Evolutionary conservation across 2,797 vertebrate genomes (phyloP).

Genomic region (Sebastes taczanowskii): DNA sequence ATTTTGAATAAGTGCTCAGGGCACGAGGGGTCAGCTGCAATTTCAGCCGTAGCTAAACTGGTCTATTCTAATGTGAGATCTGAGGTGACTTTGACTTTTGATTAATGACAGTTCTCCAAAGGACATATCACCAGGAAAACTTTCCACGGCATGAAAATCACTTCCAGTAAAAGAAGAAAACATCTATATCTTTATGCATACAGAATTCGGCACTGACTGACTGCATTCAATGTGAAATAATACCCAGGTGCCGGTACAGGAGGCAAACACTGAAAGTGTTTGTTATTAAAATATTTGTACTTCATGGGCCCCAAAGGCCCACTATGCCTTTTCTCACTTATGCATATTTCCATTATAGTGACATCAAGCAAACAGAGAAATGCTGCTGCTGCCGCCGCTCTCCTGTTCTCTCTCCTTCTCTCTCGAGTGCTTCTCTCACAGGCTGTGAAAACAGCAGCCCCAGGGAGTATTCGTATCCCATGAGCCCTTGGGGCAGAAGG

Average conservation of each 20-base stretch:
- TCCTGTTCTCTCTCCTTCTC: slow-evolving; percentile 58
- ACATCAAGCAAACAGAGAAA: slow-evolving; percentile 80
- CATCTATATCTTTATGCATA: slow-evolving; percentile 71
- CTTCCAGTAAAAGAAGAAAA: slow-evolving; percentile 72
- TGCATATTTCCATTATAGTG: slow-evolving; percentile 80
- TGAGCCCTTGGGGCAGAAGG: slow-evolving; percentile 78
- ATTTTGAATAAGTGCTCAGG: slow-evolving; percentile 84
- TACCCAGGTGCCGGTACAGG: slow-evolving; percentile 73
- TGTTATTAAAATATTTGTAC: slow-evolving; percentile 84
- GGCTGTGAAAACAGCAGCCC: slow-evolving; percentile 74
- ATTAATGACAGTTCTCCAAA: slow-evolving; percentile 84
- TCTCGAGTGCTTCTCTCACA: slow-evolving; percentile 72
- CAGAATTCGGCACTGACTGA: slow-evolving; percentile 47
- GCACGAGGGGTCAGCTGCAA: slow-evolving; percentile 78
- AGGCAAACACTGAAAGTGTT: slow-evolving; percentile 79
- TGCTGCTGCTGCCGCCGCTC: slow-evolving; percentile 60
- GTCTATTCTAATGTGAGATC: slow-evolving; percentile 82
- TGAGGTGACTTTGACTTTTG: slow-evolving; percentile 85
- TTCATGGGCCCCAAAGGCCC: slow-evolving; percentile 78
- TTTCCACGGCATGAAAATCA: slow-evolving; percentile 73
- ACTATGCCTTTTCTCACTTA: slow-evolving; percentile 74
- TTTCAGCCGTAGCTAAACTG: slow-evolving; percentile 80
- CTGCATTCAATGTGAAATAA: slow-evolving; percentile 70
- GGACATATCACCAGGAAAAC: slow-evolving; percentile 77
- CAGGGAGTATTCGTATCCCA: slow-evolving; percentile 76